Conservation (phyloP, 2,113 vertebrate species). For the Halcyon malimbica region DNA sequence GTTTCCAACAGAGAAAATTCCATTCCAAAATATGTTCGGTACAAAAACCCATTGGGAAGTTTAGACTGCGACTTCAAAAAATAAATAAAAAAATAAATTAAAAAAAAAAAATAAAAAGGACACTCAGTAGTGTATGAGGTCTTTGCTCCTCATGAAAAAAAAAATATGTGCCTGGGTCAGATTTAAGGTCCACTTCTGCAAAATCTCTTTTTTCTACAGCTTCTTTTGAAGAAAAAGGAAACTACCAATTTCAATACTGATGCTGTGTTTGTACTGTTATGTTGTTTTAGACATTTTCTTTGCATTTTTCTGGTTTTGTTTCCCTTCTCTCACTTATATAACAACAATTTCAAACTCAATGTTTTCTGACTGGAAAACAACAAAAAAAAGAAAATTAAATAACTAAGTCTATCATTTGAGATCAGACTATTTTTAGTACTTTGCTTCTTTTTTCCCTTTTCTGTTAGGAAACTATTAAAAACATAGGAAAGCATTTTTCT, state of each 20-base stretch:
- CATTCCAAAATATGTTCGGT: background rate
- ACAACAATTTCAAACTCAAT: background rate
- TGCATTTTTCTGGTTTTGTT: background rate
- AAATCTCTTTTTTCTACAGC: background rate
- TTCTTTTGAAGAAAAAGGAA: background rate
- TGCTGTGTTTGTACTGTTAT: background rate
- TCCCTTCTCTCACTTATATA: background rate
- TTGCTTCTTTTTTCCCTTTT: background rate
- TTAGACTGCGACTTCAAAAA: background rate
- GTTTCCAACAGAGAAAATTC: background rate
- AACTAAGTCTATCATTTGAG: background rate
- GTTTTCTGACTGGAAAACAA: background rate
- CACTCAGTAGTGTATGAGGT: background rate
- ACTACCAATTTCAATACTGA: background rate
- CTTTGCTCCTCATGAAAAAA: background rate
- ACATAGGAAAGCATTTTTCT: fast-evolving
- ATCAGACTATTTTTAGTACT: background rate
- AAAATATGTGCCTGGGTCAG: background rate
- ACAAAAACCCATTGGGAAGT: background rate
- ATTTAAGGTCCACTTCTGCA: background rate
- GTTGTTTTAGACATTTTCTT: background rate
- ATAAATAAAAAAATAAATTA: fast-evolving
- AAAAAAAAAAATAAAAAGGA: background rate
- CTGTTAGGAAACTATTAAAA: background rate
- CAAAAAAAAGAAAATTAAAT: background rate